Evolutionary conservation across 2,797 vertebrate genomes (phyloP).

Genomic region (Melanotaenia trifasciata): DNA sequence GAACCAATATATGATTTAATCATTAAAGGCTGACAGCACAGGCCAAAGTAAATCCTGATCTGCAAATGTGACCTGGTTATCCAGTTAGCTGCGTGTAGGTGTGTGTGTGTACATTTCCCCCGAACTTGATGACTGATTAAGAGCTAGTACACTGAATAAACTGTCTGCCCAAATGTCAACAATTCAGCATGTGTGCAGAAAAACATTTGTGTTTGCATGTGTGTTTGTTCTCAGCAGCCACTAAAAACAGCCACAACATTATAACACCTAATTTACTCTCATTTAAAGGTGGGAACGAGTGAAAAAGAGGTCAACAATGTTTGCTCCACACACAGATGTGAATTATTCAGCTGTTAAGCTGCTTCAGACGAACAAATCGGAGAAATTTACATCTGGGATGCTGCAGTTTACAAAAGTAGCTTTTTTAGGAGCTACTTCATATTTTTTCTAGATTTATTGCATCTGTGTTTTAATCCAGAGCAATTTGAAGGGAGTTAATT

Average conservation of each 20-base stretch:
- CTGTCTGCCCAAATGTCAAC: conserved; percentile 40
- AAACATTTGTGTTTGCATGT: conserved; percentile 11
- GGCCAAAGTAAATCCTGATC: conserved; percentile 62
- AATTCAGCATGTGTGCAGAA: conserved; percentile 18
- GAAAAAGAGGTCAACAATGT: conserved; percentile 46
- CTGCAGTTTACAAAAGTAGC: not conserved
- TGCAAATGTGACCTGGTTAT: conserved; percentile 44
- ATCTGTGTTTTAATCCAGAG: conserved; percentile 30
- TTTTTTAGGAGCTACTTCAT: not conserved
- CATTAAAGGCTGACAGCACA: conserved; percentile 40
- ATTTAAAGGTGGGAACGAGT: conserved; percentile 52
- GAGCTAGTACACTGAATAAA: conserved; percentile 51
- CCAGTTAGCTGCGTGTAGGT: conserved; percentile 2
- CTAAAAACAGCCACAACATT: conserved; percentile 57
- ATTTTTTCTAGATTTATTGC: conserved; percentile 6
- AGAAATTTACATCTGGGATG: conserved; percentile 2
- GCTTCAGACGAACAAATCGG: conserved; percentile 16
- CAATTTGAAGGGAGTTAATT: conserved; percentile 10
- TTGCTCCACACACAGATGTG: conserved; percentile 41
- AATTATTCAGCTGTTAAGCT: conserved; percentile 29
- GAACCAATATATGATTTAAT: conserved; percentile 70
- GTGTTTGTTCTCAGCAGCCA: conserved; percentile 48
- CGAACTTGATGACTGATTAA: conserved; percentile 65
- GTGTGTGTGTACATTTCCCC: conserved; percentile 23
- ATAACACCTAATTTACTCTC: conserved; percentile 69